Conservation (phyloP, 1,140 invertebrate species). For the Drosophila miranda region DNA sequence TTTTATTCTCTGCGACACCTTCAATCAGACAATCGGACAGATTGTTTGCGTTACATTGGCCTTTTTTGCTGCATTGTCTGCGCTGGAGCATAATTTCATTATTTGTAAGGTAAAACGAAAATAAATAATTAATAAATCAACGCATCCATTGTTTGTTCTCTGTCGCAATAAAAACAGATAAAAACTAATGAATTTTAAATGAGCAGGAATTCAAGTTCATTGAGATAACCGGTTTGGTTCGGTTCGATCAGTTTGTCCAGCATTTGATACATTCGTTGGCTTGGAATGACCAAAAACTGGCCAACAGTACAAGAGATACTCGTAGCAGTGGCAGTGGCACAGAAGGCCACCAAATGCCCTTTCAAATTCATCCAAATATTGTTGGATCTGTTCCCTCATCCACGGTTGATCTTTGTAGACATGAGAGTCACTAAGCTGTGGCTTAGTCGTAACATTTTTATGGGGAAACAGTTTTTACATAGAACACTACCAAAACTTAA, state of each 20-base stretch:
- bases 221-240: constrained; percentile 60
- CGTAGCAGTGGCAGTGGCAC: constrained; percentile 4
- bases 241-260: constrained; percentile 35
- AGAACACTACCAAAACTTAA: too few relatives aligned
- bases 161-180: constrained; percentile 68
- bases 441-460: too few relatives aligned
- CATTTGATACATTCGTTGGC: constrained; percentile 48
- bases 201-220: constrained; percentile 72
- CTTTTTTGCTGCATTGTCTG: constrained; percentile 15
- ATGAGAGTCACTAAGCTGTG: too few relatives aligned
- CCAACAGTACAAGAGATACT: constrained; percentile 37
- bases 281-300: constrained; percentile 18
- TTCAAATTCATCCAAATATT: constrained; percentile 33
- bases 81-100: constrained; percentile 39
- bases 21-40: constrained; percentile 27
- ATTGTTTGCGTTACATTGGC: constrained; percentile 26
- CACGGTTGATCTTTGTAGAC: too few relatives aligned
- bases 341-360: constrained; percentile 30
- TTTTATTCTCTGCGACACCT: constrained; percentile 37
- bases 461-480: too few relatives aligned
- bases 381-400: too few relatives aligned
- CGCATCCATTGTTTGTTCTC: constrained; percentile 63
- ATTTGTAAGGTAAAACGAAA: constrained; percentile 54
- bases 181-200: constrained; percentile 78
- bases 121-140: constrained; percentile 74